phyloP scores from a whole-genome alignment of 1,140 invertebrate genomes.

The Heliothis virescens region DNA sequence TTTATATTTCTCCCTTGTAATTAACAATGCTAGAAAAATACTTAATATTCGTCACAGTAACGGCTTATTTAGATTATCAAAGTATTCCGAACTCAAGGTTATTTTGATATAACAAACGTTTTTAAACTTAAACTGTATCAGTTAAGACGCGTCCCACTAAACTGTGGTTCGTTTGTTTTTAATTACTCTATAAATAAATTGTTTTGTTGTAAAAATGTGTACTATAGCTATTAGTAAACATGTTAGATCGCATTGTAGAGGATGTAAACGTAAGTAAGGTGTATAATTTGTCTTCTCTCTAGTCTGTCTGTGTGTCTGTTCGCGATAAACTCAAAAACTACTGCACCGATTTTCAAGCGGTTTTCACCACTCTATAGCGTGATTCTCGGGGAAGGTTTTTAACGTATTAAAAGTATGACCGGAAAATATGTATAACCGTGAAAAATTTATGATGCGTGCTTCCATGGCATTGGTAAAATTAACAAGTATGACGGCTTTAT shows the following conservation, averaged over 20 bases:
- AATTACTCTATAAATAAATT: not conserved
- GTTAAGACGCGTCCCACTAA: slow-evolving; percentile 1
- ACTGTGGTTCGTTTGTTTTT: not conserved
- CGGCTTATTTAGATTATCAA: not conserved
- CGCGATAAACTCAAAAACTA: no score
- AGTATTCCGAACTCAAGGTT: slow-evolving; percentile 3
- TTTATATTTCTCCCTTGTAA: not conserved
- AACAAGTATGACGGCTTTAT: no score
- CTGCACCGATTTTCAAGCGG: not conserved
- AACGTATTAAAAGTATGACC: no score
- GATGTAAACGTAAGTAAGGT: slow-evolving; percentile 4
- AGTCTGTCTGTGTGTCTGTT: not conserved
- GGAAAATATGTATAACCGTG: no score
- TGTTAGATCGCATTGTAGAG: not conserved
- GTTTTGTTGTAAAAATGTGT: slow-evolving; percentile 16
- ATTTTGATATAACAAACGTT: not conserved
- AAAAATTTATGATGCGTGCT: no score
- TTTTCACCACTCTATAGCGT: no score
- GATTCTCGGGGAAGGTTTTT: no score
- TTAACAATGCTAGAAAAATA: not conserved
- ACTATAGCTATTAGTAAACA: slow-evolving; percentile 3
- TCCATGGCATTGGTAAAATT: no score
- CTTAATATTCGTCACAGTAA: not conserved
- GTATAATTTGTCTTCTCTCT: not conserved
- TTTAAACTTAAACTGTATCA: slow-evolving; percentile 1